A percentile compares a stretch with the other conserved stretches of the same genome.
phyloP scores from a whole-genome alignment of 1,140 invertebrate genomes.

The Chrysoperla carnea region DNA sequence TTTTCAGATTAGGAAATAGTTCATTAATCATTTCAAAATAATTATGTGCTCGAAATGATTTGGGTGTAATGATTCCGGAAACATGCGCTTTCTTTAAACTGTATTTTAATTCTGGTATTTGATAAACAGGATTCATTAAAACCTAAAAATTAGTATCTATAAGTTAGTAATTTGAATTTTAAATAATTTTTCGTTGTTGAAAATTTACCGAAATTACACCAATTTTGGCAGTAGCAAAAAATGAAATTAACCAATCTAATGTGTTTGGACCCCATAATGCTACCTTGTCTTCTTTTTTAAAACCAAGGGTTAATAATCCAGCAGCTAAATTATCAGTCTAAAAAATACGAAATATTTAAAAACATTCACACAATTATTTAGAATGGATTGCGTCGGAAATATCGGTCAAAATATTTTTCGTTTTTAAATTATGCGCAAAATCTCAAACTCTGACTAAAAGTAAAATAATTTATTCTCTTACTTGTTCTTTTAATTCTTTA shows the following conservation, averaged over 20 bases:
- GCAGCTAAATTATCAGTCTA: constrained; percentile 64
- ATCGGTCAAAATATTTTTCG: too few species aligned
- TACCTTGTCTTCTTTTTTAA: constrained; percentile 64
- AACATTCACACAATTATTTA: too few species aligned
- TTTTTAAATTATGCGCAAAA: too few species aligned
- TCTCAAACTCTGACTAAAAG: too few species aligned
- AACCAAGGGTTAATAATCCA: constrained; percentile 58
- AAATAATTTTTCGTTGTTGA: too few species aligned
- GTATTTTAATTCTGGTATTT: constrained; percentile 57
- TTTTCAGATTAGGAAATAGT: constrained; percentile 29
- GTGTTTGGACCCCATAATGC: constrained; percentile 82
- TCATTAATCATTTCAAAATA: constrained; percentile 49
- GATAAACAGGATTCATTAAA: constrained; percentile 71
- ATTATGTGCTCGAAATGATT: constrained; percentile 44
- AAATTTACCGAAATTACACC: constrained; percentile 71
- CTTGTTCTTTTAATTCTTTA: constrained; percentile 37
- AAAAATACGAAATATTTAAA: too few species aligned
- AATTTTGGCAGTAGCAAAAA: constrained; percentile 59
- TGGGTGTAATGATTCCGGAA: constrained; percentile 51
- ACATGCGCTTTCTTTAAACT: constrained; percentile 60
- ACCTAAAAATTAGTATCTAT: constrained; percentile 40
- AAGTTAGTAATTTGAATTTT: too few species aligned
- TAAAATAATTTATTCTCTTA: too few species aligned
- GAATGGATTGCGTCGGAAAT: too few species aligned
- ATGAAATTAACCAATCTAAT: constrained; percentile 61